Base-by-base conservation (phyloP, 2,888 invertebrate genomes). In the Meganola albula region DNA sequence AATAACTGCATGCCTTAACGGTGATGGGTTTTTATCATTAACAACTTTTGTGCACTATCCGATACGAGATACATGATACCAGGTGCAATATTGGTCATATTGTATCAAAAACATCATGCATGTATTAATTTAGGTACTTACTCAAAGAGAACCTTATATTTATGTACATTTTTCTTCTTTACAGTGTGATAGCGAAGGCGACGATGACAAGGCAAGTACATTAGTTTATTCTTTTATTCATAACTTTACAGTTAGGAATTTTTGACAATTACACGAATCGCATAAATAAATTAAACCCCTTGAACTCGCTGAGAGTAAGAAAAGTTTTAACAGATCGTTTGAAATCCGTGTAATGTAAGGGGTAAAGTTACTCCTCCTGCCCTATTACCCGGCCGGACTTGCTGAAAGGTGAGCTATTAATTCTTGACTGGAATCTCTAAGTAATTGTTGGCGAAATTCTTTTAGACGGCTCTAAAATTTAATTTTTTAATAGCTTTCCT, bases 121-220 rank as follows among this genome's bases (percentile, higher is more conserved):
- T 38, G 38, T 26, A 31, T 18, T 41, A 43, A 26, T 23, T 39
- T 14, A 29, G 20, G 10, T 24, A 26, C 4, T 27, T 22, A 13
- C 3, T 32, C 3, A 26, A 7, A 28, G n/a, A 18, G 27, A 21
- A 12, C 31, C 13, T 33, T 37, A 28, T 34, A 55, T 47, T 64
- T 40, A 60, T 49, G 37, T 45, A 32, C 35, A 24, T 50, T 71
- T 78, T 79, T 84, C 85, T 80, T 78, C 77, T 86, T 92, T 91
- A 56, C 90, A 95, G 94, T 95, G 94, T 94, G 94, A 94, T 94
- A 95, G 93, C 90, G 93, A 93, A 90, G 93, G 93, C 87, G 93
- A 93, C 88, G 94, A 94, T 87, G 94, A 93, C 88, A 94, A 94
- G 94, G 94, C 93, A 88, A 90, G 92, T 83, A 63, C 46, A 53